Evolutionary conservation across 2,888 invertebrate species (phyloP).

Genomic region (Eulithis testata): DNA sequence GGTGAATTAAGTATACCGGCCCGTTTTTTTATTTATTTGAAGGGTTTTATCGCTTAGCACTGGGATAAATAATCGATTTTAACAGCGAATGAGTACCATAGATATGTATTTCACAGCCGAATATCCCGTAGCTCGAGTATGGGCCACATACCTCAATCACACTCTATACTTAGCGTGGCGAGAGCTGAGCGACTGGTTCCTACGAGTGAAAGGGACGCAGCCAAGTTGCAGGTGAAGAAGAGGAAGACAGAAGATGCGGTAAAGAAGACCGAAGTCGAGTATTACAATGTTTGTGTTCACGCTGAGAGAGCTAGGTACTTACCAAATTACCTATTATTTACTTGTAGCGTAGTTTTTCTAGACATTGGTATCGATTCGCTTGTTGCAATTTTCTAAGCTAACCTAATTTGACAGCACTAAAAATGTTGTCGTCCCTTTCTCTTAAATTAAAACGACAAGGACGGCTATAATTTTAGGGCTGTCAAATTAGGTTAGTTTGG

Average conservation of each 20-base stretch:
- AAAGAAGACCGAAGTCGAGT: conserved; percentile 96
- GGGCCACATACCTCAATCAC: conserved; percentile 83
- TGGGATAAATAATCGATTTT: conserved; percentile 10
- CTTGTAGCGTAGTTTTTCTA: no score
- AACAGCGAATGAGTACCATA: conserved; percentile 12
- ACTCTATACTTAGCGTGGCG: conserved; percentile 75
- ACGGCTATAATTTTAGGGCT: no score
- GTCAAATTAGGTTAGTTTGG: no score
- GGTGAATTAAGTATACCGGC: no score
- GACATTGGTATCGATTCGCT: no score
- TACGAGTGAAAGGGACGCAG: conserved; percentile 86
- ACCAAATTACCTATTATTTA: no score
- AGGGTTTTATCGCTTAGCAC: not conserved
- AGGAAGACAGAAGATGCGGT: conserved; percentile 95
- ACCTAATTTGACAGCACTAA: no score
- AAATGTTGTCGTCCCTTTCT: no score
- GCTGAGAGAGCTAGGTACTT: conserved; percentile 93
- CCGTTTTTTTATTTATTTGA: no score
- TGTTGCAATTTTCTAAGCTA: no score
- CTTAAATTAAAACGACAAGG: no score
- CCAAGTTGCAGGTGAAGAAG: conserved; percentile 94
- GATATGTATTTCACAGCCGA: conserved; percentile 57
- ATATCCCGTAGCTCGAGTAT: conserved; percentile 83
- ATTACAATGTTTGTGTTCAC: conserved; percentile 95
- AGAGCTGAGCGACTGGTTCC: conserved; percentile 69